Evolutionary conservation across 2,113 vertebrate genomes (phyloP).

Genomic region (Syrrhaptes paradoxus): DNA sequence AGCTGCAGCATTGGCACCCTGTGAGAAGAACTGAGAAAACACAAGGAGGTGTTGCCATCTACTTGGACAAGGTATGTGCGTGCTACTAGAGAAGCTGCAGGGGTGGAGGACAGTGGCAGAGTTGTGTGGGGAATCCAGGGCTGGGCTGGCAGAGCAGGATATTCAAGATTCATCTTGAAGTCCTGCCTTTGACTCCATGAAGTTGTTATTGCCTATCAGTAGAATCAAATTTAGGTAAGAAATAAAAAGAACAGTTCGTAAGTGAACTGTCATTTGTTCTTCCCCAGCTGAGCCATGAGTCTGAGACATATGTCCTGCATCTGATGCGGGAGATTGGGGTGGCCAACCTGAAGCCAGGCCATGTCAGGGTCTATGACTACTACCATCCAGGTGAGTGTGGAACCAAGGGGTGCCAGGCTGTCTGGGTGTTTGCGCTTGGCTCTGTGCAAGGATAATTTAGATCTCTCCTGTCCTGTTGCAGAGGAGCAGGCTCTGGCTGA

Average conservation of each 20-base stretch:
- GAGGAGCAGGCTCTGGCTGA: constrained; percentile 68
- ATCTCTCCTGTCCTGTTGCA: constrained; percentile 31
- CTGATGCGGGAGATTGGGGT: constrained; percentile 74
- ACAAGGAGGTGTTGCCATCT: constrained; percentile 42
- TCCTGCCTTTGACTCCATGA: not conserved
- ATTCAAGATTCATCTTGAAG: not conserved
- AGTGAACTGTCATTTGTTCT: not conserved
- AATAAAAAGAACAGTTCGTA: not conserved
- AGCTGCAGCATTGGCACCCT: constrained; percentile 26
- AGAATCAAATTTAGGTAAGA: not conserved
- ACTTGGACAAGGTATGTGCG: constrained; percentile 61
- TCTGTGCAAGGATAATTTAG: not conserved
- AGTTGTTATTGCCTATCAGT: not conserved
- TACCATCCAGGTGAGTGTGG: constrained; percentile 81
- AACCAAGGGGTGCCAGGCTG: not conserved
- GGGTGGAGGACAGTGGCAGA: not conserved
- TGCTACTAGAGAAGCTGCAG: not conserved
- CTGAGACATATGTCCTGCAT: constrained; percentile 65
- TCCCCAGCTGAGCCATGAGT: constrained; percentile 49
- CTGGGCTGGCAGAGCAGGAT: not conserved
- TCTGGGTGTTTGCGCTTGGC: not conserved
- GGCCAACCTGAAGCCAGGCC: constrained; percentile 82
- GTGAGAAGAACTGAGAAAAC: constrained; percentile 52
- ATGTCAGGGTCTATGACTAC: constrained; percentile 86
- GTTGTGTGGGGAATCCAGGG: not conserved